phyloP scores from a whole-genome alignment of 2,113 vertebrate genomes.

The Gila orcuttii region DNA sequence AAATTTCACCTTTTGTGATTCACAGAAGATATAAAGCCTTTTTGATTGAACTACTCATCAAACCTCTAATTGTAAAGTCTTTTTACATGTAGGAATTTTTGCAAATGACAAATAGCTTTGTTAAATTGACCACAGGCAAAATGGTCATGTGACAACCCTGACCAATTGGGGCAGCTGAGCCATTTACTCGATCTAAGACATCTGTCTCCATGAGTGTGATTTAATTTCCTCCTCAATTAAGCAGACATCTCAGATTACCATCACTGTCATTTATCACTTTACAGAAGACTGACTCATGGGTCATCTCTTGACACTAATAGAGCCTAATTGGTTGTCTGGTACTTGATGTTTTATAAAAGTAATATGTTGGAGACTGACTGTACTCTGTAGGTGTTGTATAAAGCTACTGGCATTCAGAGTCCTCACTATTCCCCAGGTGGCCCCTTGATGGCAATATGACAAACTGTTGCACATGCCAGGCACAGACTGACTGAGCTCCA shows the following conservation, averaged over 20 bases:
- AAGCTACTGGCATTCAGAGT: not conserved
- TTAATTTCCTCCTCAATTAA: constrained; percentile 57
- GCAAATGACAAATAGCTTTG: not conserved
- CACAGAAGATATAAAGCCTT: not conserved
- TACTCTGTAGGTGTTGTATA: not conserved
- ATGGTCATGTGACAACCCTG: constrained; percentile 29
- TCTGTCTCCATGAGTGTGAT: constrained; percentile 38
- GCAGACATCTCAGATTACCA: constrained; percentile 64
- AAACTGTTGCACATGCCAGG: not conserved
- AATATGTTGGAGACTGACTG: constrained; percentile 7
- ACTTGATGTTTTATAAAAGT: not conserved
- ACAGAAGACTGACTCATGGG: not conserved
- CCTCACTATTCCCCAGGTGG: not conserved
- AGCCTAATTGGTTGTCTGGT: constrained; percentile 27
- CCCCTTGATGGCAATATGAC: not conserved
- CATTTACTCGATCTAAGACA: constrained; percentile 9
- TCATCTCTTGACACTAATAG: constrained; percentile 10
- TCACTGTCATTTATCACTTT: constrained; percentile 55
- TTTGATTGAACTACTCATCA: not conserved
- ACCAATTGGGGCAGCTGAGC: constrained; percentile 35
- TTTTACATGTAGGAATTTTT: not conserved
- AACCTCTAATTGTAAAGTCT: not conserved
- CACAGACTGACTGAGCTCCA: not conserved
- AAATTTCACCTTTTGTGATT: not conserved
- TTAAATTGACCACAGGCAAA: not conserved